These are phyloP conservation scores for Itoplectis maculator DNA, from an alignment of 2,888 invertebrate species.

Conservation along the genomic window DNA sequence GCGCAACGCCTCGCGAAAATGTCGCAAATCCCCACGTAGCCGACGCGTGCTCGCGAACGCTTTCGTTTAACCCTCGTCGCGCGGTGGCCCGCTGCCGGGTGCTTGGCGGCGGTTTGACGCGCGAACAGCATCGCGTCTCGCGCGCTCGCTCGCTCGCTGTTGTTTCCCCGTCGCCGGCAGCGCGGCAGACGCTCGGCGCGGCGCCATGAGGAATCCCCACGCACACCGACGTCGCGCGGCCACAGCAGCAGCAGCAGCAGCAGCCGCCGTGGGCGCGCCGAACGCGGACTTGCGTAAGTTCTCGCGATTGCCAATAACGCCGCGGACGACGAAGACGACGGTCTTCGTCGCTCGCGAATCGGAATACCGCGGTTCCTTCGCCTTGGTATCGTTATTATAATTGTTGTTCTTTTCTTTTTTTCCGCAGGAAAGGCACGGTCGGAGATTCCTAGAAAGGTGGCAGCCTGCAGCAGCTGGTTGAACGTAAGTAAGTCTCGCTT, in stretches of 20 bases:
- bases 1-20: too few species aligned
- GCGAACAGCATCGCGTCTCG: too few species aligned
- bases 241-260: neutral
- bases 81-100: neutral
- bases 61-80: slow-evolving; percentile 38
- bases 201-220: slow-evolving; percentile 81
- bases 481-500: slow-evolving; percentile 11
- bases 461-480: slow-evolving; percentile 14
- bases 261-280: neutral
- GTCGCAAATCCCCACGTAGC: too few species aligned
- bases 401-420: neutral
- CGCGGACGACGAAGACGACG: neutral
- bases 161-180: slow-evolving; percentile 43
- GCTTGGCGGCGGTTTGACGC: slow-evolving; percentile 25
- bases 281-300: slow-evolving; percentile 73
- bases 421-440: neutral
- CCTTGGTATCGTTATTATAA: neutral
- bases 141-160: too few species aligned
- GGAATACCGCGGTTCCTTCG: neutral
- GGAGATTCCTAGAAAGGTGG: slow-evolving; percentile 13
- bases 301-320: slow-evolving; percentile 45
- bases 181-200: slow-evolving; percentile 79
- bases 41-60: neutral
- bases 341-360: too few species aligned
- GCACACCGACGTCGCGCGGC: slow-evolving; percentile 42